A percentile compares a stretch with the other conserved stretches of the same genome.
Evolutionary conservation across 1,140 invertebrate species (phyloP).

Genomic region (Ectropis grisescens): DNA sequence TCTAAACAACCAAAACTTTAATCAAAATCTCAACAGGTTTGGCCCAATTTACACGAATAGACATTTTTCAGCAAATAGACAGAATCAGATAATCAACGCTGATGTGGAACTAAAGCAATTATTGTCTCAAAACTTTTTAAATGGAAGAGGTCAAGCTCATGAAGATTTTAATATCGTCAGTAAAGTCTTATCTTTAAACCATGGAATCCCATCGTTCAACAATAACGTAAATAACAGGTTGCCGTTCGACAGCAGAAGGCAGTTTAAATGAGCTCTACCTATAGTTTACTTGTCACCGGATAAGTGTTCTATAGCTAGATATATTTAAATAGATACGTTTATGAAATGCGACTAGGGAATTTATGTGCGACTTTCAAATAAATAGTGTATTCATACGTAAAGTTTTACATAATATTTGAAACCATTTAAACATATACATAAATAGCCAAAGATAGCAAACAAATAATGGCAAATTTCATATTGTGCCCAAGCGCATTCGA

Average conservation of each 20-base stretch:
- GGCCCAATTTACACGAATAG: conserved; percentile 32
- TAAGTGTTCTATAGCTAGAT: no score
- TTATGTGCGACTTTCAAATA: no score
- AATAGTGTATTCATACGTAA: no score
- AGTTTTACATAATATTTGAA: no score
- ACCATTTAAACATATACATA: no score
- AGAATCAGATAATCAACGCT: conserved; percentile 41
- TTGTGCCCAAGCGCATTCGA: no score
- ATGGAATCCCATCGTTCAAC: conserved; percentile 65
- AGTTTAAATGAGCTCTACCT: conserved; percentile 37
- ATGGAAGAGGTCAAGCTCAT: conserved; percentile 71
- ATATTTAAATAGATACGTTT: no score
- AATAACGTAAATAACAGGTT: conserved; percentile 40
- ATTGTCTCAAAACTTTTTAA: conserved; percentile 74
- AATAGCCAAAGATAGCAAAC: no score
- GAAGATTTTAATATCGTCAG: conserved; percentile 85
- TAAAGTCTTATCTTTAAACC: conserved; percentile 82
- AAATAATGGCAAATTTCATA: no score
- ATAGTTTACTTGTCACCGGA: conserved; percentile 2
- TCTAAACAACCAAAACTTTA: conserved; percentile 21
- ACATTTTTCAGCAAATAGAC: conserved; percentile 32
- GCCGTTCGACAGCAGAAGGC: conserved; percentile 43
- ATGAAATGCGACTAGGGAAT: no score
- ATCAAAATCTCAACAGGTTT: conserved; percentile 41
- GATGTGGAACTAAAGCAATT: conserved; percentile 76